Base-by-base conservation (phyloP, 64 coral and sea anemone species). In the Montipora sp. region DNA sequence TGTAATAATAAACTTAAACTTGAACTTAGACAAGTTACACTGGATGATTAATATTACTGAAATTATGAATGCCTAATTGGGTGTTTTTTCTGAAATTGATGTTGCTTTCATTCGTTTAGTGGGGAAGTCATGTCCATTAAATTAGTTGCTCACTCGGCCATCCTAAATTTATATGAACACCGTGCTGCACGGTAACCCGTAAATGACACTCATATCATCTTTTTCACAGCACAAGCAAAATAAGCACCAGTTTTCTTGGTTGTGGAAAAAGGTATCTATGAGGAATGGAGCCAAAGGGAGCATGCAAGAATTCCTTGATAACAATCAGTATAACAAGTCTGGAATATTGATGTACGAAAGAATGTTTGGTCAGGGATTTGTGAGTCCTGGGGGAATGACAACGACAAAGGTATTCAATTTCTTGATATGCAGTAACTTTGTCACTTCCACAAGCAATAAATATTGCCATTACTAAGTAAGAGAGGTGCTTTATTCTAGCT, bases 311-410 rank as follows among this genome's bases (percentile, higher is more conserved):
- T 98, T 98, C 83, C 87, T 98, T 23, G 96, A 98, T 61, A 80
- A 91, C 51, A 98, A 98, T 45, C 96, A 98, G 51, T 98, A 98
- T 24, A 93, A 92, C 6, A 59, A 47, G 13, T 81, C 71, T 27
- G 89, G 92, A 7, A 96, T 99, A 20, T 83, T 99, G 43, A 68
- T 80, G 83, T 99, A 99, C n/a, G 94, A 99, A 74, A 96, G 92
- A 73, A 83, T 99, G 14, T 99, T 96, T 84, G 98, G 98, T 43
- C 77, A 87, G 65, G 98, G 98, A 3, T 99, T 94, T 92, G 94
- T 99, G 0, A 96, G 92, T 68, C 95, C 98, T 72, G 98, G 98
- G 74, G 98, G 98, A n/a, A 53, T 95, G 77, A 90, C 93, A 10
- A 96, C 98, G 60, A 99, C 94, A 20, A 67, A 99, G 95, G 98